phyloP scores from a whole-genome alignment of 1,140 invertebrate species.

The Bombus superbus region DNA sequence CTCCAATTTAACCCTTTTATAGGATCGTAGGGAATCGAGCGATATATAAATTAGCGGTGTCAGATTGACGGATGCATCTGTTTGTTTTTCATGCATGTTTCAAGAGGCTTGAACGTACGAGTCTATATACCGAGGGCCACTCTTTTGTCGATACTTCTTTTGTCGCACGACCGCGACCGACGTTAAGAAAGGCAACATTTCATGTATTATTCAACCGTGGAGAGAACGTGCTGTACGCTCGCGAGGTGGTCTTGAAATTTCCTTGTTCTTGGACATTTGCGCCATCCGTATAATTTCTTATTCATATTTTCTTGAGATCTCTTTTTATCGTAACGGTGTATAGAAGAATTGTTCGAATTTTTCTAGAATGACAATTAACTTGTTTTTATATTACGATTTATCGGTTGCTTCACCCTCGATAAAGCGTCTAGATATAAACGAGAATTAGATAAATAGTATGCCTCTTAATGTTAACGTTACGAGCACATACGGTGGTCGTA shows the following conservation, averaged over 20 bases:
- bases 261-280: background rate
- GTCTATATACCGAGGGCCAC: slow-evolving; percentile 15
- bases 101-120: background rate
- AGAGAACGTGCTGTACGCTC: background rate
- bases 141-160: slow-evolving; percentile 29
- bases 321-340: background rate
- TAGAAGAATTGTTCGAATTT: background rate
- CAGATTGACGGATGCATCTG: background rate
- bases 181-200: slow-evolving; percentile 35
- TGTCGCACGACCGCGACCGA: slow-evolving; percentile 20
- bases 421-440: background rate
- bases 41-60: background rate
- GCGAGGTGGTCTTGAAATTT: slow-evolving; percentile 23
- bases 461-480: background rate
- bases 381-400: background rate
- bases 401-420: background rate
- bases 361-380: background rate
- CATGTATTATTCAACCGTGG: slow-evolving; percentile 35
- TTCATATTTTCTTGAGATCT: background rate
- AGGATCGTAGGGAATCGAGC: background rate
- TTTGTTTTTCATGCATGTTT: slow-evolving; percentile 33
- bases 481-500: too few species aligned
- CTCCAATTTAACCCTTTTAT: background rate
- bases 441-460: background rate
- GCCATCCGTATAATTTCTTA: background rate